Conservation (phyloP, 2,113 vertebrate species). For the Fulmarus glacialis region DNA sequence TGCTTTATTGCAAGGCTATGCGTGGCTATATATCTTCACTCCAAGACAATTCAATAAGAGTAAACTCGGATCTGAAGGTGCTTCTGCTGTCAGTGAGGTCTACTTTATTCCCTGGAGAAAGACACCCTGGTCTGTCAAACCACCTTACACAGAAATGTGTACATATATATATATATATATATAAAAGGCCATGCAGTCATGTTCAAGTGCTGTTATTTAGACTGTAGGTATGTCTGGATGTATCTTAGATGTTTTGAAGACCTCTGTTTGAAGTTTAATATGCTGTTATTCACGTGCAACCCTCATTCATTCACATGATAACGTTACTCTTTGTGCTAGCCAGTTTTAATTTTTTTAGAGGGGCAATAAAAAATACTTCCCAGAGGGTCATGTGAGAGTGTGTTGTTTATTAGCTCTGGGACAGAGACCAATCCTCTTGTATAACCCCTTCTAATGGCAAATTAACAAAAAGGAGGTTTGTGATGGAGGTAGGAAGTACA, state of each 20-base stretch:
- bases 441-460: neutral
- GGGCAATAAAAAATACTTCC: neutral
- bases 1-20: neutral
- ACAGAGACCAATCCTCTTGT: neutral
- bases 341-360: neutral
- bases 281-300: neutral
- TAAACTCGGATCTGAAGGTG: neutral
- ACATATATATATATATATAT: too few relatives aligned
- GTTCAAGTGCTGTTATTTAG: neutral
- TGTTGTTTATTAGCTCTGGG: neutral
- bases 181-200: neutral
- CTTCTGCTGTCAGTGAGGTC: neutral
- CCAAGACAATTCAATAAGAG: neutral
- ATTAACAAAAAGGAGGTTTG: neutral
- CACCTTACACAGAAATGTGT: rapidly evolving
- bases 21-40: neutral
- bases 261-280: neutral
- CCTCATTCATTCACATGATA: neutral
- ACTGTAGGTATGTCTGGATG: neutral
- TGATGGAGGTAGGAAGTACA: neutral
- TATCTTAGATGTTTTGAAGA: neutral
- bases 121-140: neutral
- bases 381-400: too few relatives aligned
- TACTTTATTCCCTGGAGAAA: neutral
- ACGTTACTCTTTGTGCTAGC: neutral